Conservation (phyloP, 2,797 vertebrate species). For the Crocidura indochinensis region DNA sequence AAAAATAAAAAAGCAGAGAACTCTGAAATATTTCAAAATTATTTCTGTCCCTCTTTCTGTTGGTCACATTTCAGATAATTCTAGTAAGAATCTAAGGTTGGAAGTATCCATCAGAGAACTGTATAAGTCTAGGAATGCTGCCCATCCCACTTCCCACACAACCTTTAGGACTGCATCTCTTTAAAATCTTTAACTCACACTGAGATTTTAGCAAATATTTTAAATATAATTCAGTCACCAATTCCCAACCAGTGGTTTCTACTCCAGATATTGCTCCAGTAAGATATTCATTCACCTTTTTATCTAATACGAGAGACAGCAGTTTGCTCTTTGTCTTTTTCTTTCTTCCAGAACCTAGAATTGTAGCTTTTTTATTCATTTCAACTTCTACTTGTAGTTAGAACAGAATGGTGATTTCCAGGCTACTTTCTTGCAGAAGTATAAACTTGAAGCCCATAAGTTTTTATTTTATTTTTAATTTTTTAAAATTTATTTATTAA, state of each 20-base stretch:
- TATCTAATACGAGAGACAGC: neutral
- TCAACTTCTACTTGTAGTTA: slow-evolving; percentile 9
- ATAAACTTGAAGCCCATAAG: neutral
- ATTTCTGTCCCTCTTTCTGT: neutral
- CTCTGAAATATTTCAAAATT: neutral
- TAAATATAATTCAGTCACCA: neutral
- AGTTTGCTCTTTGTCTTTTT: neutral
- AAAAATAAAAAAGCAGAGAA: neutral
- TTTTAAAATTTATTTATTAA: too few relatives aligned
- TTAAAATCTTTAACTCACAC: neutral
- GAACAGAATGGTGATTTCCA: neutral
- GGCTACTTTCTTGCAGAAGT: neutral
- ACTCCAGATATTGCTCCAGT: neutral
- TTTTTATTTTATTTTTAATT: neutral
- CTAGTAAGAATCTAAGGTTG: neutral
- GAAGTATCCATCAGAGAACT: slow-evolving; percentile 12
- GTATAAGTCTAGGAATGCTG: neutral
- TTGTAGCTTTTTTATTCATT: neutral
- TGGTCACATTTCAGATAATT: neutral
- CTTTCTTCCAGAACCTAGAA: neutral
- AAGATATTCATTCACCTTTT: neutral
- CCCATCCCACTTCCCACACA: neutral
- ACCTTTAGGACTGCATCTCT: neutral
- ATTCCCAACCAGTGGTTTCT: neutral
- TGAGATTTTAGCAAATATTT: neutral